phyloP scores from a whole-genome alignment of 2,797 vertebrate genomes.

The Mormyrops attenuatus region DNA sequence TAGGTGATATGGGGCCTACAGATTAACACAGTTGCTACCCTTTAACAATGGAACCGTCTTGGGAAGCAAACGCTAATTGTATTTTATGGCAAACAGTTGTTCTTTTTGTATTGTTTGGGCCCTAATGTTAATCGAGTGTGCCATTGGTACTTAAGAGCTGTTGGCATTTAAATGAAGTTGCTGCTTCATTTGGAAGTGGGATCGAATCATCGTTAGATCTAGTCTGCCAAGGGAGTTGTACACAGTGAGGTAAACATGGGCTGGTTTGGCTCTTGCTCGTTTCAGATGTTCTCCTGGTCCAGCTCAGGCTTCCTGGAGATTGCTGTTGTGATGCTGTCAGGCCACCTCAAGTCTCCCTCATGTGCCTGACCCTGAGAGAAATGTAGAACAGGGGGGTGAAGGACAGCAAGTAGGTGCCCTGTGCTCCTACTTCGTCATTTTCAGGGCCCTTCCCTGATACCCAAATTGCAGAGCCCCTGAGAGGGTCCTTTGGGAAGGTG shows the following conservation, averaged over 20 bases:
- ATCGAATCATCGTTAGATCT: not conserved
- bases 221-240: not conserved
- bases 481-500: constrained; percentile 40
- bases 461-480: constrained; percentile 45
- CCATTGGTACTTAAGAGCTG: not conserved
- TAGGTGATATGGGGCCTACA: not conserved
- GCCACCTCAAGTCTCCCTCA: not conserved
- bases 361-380: not conserved
- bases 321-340: not conserved
- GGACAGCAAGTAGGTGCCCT: constrained; percentile 1
- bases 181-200: not conserved
- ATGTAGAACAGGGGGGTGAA: not conserved
- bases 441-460: constrained; percentile 40
- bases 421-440: not conserved
- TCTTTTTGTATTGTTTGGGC: not conserved
- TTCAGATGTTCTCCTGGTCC: not conserved
- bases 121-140: not conserved
- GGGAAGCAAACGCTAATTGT: not conserved
- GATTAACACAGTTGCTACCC: not conserved
- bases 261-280: not conserved
- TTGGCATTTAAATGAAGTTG: not conserved
- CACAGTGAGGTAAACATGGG: not conserved
- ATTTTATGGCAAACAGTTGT: not conserved
- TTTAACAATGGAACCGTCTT: not conserved
- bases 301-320: constrained; percentile 5